These are phyloP conservation scores for Aphelenchoides fujianensis DNA, from an alignment of 1,140 invertebrate genomes.

Conservation along the genomic window DNA sequence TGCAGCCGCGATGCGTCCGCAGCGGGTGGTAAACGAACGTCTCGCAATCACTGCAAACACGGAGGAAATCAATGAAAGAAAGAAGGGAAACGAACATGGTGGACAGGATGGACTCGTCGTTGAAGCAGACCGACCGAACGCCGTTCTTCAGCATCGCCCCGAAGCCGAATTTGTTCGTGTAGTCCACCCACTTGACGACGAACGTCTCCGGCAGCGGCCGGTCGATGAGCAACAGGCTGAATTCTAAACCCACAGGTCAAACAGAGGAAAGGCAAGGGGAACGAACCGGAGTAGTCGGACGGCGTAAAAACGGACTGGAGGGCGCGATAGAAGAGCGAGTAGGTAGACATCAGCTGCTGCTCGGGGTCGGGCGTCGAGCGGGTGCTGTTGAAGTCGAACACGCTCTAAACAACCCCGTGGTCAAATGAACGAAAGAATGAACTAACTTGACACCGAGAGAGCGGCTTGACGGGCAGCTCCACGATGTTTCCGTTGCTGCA, in stretches of 20 bases:
- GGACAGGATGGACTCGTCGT: conserved; percentile 41
- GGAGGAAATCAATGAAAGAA: neutral
- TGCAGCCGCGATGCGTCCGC: conserved; percentile 7
- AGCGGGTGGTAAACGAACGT: conserved; percentile 32
- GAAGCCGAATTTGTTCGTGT: conserved; percentile 53
- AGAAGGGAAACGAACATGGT: conserved; percentile 22
- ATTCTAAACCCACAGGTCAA: conserved; percentile 1
- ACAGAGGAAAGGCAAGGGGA: too few relatives aligned
- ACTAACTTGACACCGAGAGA: neutral
- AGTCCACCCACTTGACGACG: conserved; percentile 49
- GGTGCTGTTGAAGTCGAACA: conserved; percentile 4
- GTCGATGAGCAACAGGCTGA: conserved; percentile 29
- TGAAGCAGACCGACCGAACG: conserved; percentile 38
- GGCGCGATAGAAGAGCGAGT: neutral
- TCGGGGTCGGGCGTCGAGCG: neutral
- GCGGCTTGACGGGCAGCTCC: neutral
- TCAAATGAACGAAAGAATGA: too few relatives aligned
- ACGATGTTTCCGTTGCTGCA: conserved; percentile 10
- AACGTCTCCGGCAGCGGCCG: conserved; percentile 29
- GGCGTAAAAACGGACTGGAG: neutral
- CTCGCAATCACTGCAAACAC: conserved; percentile 28
- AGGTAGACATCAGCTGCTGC: neutral
- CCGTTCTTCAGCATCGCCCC: conserved; percentile 40
- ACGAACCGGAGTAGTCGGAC: neutral
- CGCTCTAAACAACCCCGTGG: neutral